These are phyloP conservation scores for Drosophila oshimai DNA, from an alignment of 1,140 invertebrate genomes.

Conservation along the genomic window DNA sequence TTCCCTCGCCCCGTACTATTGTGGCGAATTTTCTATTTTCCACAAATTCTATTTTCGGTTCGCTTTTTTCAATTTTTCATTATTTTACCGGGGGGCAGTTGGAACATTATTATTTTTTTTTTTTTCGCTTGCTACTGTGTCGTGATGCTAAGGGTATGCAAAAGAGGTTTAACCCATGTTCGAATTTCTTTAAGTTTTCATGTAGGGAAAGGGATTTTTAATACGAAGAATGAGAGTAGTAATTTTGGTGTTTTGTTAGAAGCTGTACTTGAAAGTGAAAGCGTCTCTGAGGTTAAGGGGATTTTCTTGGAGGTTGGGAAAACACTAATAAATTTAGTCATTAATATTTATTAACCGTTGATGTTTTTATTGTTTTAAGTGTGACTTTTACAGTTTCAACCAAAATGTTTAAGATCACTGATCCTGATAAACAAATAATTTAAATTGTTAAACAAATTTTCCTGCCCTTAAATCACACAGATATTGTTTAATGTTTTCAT, in stretches of 20 bases:
- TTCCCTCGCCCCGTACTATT: constrained; percentile 47
- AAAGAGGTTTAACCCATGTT: constrained; percentile 44
- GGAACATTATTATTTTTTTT: constrained; percentile 32
- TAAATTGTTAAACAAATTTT: too few species aligned
- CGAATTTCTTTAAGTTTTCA: neutral
- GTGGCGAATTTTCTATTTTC: constrained; percentile 68
- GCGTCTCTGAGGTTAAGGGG: neutral
- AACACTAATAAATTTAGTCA: too few species aligned
- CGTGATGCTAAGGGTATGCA: constrained; percentile 26
- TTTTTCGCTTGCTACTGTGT: constrained; percentile 51
- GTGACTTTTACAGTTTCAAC: too few species aligned
- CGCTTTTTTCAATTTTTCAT: constrained; percentile 40
- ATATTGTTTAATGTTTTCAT: too few species aligned
- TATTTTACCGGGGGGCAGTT: constrained; percentile 62
- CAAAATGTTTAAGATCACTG: too few species aligned
- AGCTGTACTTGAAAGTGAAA: constrained; percentile 25
- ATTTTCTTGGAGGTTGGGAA: neutral
- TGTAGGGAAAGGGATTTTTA: neutral
- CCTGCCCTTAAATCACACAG: too few species aligned
- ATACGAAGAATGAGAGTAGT: neutral
- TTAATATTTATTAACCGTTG: neutral
- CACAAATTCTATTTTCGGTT: constrained; percentile 64
- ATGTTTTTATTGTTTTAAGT: too few species aligned
- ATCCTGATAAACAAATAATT: too few species aligned
- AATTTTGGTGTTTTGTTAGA: constrained; percentile 14